Percentiles rank a stretch among this genome's conserved stretches.
Evolutionary conservation across 2,888 invertebrate species (phyloP).

Genomic region (Eustalomyia histrio): DNA sequence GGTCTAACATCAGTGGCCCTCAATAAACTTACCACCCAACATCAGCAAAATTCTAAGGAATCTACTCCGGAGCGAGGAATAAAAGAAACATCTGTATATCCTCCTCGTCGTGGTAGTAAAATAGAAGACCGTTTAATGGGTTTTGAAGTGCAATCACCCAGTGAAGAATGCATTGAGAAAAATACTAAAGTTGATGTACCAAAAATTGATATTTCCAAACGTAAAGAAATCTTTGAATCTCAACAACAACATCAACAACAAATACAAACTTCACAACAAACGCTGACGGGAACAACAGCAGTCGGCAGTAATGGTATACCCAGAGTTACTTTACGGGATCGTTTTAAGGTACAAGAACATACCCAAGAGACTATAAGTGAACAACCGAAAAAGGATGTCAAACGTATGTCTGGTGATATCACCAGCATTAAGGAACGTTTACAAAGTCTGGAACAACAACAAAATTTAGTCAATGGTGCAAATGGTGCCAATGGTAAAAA

Average conservation of each 20-base stretch:
- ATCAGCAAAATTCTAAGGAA: slow-evolving; percentile 79
- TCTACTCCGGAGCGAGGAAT: slow-evolving; percentile 60
- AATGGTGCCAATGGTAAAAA: slow-evolving; percentile 62
- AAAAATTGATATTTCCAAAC: slow-evolving; percentile 90
- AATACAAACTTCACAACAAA: slow-evolving; percentile 42
- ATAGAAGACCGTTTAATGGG: slow-evolving; percentile 84
- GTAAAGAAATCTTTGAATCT: slow-evolving; percentile 89
- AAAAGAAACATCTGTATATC: slow-evolving; percentile 79
- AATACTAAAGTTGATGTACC: slow-evolving; percentile 82
- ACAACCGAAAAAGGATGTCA: slow-evolving; percentile 72
- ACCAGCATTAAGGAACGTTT: slow-evolving; percentile 84
- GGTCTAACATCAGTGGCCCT: slow-evolving; percentile 56
- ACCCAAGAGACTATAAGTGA: slow-evolving; percentile 60
- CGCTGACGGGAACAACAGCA: neutral
- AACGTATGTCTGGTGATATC: slow-evolving; percentile 83
- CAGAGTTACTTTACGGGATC: slow-evolving; percentile 71
- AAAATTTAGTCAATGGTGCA: slow-evolving; percentile 75
- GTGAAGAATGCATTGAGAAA: slow-evolving; percentile 77
- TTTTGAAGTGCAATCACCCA: slow-evolving; percentile 80
- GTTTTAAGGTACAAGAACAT: slow-evolving; percentile 67
- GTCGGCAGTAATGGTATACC: slow-evolving; percentile 54
- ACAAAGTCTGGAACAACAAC: slow-evolving; percentile 82
- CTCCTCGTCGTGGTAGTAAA: slow-evolving; percentile 80
- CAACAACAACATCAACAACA: slow-evolving; percentile 33
- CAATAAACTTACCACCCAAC: slow-evolving; percentile 71